These are phyloP conservation scores for Phengaris arion DNA, from an alignment of 2,888 invertebrate species.

Conservation along the genomic window DNA sequence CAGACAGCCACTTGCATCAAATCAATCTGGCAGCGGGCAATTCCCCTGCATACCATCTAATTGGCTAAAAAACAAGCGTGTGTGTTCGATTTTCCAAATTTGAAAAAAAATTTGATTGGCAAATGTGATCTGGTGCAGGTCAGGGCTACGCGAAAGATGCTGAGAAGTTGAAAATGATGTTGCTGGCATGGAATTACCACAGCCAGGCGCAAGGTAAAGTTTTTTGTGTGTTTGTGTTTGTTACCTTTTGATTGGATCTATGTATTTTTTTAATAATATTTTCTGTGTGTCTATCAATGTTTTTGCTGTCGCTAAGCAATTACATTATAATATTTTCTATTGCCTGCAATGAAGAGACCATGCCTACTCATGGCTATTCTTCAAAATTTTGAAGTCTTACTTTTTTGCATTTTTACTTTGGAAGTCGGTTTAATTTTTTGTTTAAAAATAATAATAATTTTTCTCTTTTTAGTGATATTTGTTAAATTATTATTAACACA, in stretches of 20 bases:
- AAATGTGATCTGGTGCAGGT: slow-evolving; percentile 79
- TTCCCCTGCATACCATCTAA: slow-evolving; percentile 37
- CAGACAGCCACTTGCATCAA: slow-evolving; percentile 74
- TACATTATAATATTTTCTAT: no score
- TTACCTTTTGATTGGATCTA: slow-evolving; percentile 3
- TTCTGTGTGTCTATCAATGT: not conserved
- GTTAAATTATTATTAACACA: no score
- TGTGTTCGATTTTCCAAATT: slow-evolving; percentile 50
- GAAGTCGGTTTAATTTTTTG: no score
- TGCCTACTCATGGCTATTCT: no score
- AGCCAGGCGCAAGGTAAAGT: slow-evolving; percentile 84
- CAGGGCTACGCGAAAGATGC: slow-evolving; percentile 87
- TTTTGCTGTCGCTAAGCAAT: no score
- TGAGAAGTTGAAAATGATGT: slow-evolving; percentile 92
- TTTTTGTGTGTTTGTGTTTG: slow-evolving; percentile 41
- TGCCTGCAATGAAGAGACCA: no score
- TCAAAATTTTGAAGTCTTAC: no score
- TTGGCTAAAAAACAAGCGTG: slow-evolving; percentile 50
- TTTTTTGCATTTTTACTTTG: no score
- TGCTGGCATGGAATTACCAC: slow-evolving; percentile 93
- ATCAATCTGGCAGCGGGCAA: slow-evolving; percentile 59
- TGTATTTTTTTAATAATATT: not conserved
- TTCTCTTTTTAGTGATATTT: no score
- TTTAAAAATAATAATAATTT: no score
- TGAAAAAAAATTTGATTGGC: slow-evolving; percentile 60